Evolutionary conservation across 2,797 vertebrate species (phyloP).

Genomic region (Sciaenops ocellatus): DNA sequence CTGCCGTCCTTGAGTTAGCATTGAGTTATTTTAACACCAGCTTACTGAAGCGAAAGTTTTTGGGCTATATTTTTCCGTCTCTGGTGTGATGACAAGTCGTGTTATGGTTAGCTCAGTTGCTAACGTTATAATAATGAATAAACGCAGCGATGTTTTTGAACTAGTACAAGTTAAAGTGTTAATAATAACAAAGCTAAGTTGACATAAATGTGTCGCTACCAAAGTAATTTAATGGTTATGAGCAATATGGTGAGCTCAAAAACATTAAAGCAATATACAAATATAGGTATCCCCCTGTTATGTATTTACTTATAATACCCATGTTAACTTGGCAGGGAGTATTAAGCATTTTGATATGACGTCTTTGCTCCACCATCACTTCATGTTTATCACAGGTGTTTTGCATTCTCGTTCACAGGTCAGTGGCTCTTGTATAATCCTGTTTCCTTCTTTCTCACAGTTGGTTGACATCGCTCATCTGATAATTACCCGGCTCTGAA

Average conservation of each 20-base stretch:
- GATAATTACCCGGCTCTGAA: conserved; percentile 70
- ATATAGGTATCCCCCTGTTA: neutral
- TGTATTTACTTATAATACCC: neutral
- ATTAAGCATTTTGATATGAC: neutral
- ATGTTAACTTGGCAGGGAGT: neutral
- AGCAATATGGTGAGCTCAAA: neutral
- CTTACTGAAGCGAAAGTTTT: neutral
- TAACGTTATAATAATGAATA: too few species aligned
- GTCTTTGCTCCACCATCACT: neutral
- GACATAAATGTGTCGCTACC: neutral
- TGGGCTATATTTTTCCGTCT: neutral
- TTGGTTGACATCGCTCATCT: conserved; percentile 67
- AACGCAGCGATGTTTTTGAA: neutral
- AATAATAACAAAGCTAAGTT: neutral
- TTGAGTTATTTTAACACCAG: neutral
- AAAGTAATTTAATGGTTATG: neutral
- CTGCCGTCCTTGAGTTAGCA: conserved; percentile 1
- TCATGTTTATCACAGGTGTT: conserved; percentile 9
- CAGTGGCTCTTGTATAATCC: conserved; percentile 48
- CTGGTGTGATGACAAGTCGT: neutral
- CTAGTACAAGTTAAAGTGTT: neutral
- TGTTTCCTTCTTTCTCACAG: conserved; percentile 59
- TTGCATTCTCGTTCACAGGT: conserved; percentile 40
- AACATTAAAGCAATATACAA: neutral
- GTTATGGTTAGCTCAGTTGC: neutral